Evolutionary conservation across 2,113 vertebrate species (phyloP).

Genomic region (Phaethon lepturus): DNA sequence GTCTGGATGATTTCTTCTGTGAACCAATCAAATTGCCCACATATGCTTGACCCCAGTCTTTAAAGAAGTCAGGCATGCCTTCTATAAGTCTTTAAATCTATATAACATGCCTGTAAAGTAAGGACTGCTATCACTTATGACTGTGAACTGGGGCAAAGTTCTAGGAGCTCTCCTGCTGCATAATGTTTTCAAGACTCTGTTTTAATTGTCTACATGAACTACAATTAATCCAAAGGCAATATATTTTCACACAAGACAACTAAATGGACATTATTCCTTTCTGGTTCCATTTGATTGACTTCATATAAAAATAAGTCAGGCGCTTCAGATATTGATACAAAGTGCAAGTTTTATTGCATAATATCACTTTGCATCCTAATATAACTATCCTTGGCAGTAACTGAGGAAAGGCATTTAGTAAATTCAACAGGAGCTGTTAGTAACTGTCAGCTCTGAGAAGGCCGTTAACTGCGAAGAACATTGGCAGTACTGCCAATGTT

Average conservation of each 20-base stretch:
- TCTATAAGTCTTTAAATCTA: neutral
- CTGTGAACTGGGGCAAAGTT: neutral
- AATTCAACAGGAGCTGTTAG: constrained; percentile 38
- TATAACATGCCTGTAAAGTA: neutral
- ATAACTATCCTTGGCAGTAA: constrained; percentile 5
- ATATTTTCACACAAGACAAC: neutral
- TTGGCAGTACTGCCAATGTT: constrained; percentile 34
- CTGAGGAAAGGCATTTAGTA: constrained; percentile 15
- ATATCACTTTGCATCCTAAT: constrained; percentile 41
- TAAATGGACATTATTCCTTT: neutral
- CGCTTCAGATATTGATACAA: neutral
- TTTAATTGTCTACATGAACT: neutral
- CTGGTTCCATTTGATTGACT: neutral
- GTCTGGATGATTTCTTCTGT: neutral
- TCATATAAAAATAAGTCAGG: neutral
- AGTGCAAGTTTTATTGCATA: constrained; percentile 25
- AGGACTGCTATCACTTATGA: neutral
- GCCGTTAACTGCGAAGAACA: neutral
- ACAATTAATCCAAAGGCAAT: neutral
- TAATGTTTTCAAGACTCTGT: neutral
- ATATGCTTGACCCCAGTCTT: neutral
- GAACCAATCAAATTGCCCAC: neutral
- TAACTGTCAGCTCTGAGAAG: constrained; percentile 24
- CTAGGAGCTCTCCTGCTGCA: neutral
- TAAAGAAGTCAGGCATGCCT: neutral